Evolutionary conservation across 2,888 invertebrate species (phyloP).

Genomic region (Papilio gigon): DNA sequence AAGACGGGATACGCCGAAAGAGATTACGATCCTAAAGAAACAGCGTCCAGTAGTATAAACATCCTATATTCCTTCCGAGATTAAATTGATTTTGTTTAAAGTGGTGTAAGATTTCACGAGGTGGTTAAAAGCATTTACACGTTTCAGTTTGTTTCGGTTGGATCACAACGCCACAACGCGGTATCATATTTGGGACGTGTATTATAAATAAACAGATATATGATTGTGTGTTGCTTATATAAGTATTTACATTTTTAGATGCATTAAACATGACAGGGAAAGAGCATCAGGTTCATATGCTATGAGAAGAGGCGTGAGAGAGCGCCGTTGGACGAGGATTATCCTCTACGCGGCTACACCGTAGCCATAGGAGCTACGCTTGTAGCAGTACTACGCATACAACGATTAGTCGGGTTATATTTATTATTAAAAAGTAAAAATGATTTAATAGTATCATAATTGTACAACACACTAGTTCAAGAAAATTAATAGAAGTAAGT

Average conservation of each 20-base stretch:
- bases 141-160: not conserved
- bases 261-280: conserved; percentile 76
- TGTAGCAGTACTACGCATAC: conserved; percentile 59
- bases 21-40: conserved; percentile 83
- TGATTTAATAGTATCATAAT: not conserved
- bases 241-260: conserved; percentile 54
- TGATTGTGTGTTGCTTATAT: not conserved
- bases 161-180: not conserved
- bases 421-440: not conserved
- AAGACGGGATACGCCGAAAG: conserved; percentile 74
- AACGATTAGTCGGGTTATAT: conserved; percentile 43
- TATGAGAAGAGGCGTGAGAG: conserved; percentile 68
- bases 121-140: not conserved
- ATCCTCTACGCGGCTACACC: conserved; percentile 73
- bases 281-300: conserved; percentile 68
- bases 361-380: conserved; percentile 68
- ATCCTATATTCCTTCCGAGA: conserved; percentile 70
- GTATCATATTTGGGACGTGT: no score
- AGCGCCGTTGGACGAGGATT: conserved; percentile 74
- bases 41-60: conserved; percentile 74
- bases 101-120: conserved; percentile 38
- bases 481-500: conserved; percentile 22
- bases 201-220: not conserved
- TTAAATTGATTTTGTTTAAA: conserved; percentile 63
- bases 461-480: not conserved